Conservation (phyloP, 2,797 vertebrate genomes). For the Tarsius wallacei region DNA sequence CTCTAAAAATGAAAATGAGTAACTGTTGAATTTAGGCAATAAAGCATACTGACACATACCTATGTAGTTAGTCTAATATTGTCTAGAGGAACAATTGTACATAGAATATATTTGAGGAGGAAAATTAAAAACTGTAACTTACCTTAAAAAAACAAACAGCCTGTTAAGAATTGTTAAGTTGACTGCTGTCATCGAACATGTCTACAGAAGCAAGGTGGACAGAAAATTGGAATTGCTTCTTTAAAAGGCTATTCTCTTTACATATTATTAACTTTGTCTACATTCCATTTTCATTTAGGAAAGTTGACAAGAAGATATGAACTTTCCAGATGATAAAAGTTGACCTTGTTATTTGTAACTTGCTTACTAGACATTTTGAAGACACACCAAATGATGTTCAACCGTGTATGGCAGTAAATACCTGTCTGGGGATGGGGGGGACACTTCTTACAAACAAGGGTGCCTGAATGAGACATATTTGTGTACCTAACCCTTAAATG, state of each 20-base stretch:
- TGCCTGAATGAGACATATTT: too few species aligned
- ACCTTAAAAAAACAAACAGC: neutral
- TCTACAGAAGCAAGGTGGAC: neutral
- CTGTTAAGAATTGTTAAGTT: neutral
- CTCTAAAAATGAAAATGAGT: neutral
- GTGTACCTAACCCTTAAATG: too few species aligned
- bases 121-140: neutral
- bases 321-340: neutral
- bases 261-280: neutral
- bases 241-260: neutral
- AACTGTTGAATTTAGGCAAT: neutral
- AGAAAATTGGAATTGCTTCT: neutral
- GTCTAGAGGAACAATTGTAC: neutral
- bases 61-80: neutral
- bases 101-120: neutral
- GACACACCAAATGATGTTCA: constrained; percentile 28
- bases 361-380: constrained; percentile 71
- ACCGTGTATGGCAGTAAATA: neutral
- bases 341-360: neutral
- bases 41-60: neutral
- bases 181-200: neutral
- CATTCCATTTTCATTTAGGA: neutral
- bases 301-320: neutral
- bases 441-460: too few species aligned
- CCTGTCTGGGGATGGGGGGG: too few species aligned